phyloP scores from a whole-genome alignment of 2,113 vertebrate genomes.

The Myodes glareolus region DNA sequence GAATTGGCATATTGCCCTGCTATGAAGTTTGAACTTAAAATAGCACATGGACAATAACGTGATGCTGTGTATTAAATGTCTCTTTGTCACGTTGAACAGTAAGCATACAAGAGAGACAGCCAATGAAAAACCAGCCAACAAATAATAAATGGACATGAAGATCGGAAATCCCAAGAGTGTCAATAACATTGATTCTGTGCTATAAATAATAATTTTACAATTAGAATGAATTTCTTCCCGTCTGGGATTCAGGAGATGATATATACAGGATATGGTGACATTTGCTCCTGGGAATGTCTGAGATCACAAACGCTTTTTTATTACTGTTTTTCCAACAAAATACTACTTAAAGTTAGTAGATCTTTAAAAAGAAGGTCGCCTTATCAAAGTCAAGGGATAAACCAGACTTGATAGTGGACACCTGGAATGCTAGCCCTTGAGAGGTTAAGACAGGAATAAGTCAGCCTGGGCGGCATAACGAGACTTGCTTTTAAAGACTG shows the following conservation, averaged over 20 bases:
- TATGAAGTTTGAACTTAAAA: neutral
- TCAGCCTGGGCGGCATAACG: neutral
- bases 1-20: neutral
- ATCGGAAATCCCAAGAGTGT: neutral
- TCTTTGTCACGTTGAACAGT: neutral
- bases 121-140: neutral
- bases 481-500: neutral
- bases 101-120: neutral
- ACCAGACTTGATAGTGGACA: neutral
- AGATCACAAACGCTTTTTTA: neutral
- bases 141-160: neutral
- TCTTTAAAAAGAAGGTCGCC: neutral
- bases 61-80: neutral
- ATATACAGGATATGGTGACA: neutral
- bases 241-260: neutral
- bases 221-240: neutral
- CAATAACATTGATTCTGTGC: neutral
- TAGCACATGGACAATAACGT: neutral
- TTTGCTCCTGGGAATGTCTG: neutral
- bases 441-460: neutral
- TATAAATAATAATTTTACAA: slow-evolving; percentile 42
- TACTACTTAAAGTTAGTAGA: neutral
- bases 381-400: neutral
- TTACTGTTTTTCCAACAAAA: slow-evolving; percentile 37
- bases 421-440: neutral